These are phyloP conservation scores for Pammene aurita DNA, from an alignment of 2,888 invertebrate genomes.

Conservation along the genomic window DNA sequence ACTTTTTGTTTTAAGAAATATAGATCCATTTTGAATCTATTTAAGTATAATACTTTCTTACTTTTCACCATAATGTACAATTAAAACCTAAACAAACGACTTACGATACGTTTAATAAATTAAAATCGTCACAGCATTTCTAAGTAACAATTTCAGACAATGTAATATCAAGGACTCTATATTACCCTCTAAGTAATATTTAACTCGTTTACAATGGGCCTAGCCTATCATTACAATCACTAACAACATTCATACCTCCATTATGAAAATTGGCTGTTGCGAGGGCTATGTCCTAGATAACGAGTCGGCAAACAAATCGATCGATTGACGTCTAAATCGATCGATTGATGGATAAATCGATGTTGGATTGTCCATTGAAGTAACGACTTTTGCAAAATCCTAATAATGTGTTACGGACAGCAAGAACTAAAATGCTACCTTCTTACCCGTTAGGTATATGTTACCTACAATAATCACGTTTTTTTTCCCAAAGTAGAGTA, in stretches of 20 bases:
- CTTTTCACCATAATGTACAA: too few relatives aligned
- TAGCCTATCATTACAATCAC: conserved; percentile 30
- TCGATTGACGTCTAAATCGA: conserved; percentile 34
- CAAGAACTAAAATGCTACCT: neutral
- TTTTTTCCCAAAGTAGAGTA: too few relatives aligned
- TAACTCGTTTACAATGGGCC: conserved; percentile 20
- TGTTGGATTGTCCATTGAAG: conserved; percentile 15
- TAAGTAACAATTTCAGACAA: conserved; percentile 11
- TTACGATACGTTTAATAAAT: too few relatives aligned
- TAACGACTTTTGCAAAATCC: conserved; percentile 14
- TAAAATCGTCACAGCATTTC: neutral
- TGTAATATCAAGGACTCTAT: conserved; percentile 19
- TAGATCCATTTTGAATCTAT: too few relatives aligned
- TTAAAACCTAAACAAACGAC: too few relatives aligned
- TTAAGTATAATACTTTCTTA: too few relatives aligned
- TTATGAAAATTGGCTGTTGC: conserved; percentile 39
- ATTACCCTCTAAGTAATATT: conserved; percentile 18
- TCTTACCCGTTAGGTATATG: too few relatives aligned
- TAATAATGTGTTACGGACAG: too few relatives aligned
- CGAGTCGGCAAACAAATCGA: conserved; percentile 36
- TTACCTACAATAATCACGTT: too few relatives aligned
- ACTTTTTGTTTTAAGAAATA: too few relatives aligned
- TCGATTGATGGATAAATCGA: conserved; percentile 32
- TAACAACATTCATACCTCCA: conserved; percentile 25
- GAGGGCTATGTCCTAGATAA: conserved; percentile 34